phyloP scores from a whole-genome alignment of 2,113 vertebrate species.

The Siniperca knerii region DNA sequence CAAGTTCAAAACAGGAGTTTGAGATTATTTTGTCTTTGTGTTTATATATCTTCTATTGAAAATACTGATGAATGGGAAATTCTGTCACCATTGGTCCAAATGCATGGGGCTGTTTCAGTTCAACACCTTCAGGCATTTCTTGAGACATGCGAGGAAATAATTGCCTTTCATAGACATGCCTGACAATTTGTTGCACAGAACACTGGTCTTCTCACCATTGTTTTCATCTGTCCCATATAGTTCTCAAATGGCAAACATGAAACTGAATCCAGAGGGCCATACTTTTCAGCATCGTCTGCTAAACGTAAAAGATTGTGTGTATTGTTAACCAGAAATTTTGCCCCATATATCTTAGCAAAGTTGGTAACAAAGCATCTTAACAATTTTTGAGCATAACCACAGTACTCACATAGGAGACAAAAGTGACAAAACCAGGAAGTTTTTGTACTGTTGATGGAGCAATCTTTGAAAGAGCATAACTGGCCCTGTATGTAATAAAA shows the following conservation, averaged over 20 bases:
- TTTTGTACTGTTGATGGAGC: neutral
- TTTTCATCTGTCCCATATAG: conserved; percentile 4
- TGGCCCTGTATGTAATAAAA: conserved; percentile 6
- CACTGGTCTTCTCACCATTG: neutral
- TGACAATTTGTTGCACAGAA: conserved; percentile 8
- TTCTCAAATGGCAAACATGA: conserved; percentile 12
- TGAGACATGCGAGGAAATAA: neutral
- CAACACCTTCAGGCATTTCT: neutral
- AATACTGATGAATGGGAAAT: neutral
- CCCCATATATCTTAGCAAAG: conserved; percentile 1
- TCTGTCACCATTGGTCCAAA: neutral
- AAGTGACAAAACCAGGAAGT: conserved; percentile 5
- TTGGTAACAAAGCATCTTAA: conserved; percentile 3
- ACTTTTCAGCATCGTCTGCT: conserved; percentile 8
- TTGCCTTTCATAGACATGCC: neutral
- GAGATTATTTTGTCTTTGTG: conserved; percentile 7
- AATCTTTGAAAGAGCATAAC: conserved; percentile 4
- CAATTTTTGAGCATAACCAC: neutral
- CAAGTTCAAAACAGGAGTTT: conserved; percentile 7
- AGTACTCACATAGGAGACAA: neutral
- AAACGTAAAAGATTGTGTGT: neutral
- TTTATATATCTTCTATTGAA: conserved; percentile 9
- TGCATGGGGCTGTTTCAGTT: neutral
- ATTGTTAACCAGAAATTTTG: neutral
- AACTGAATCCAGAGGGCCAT: neutral